Evolutionary conservation across 2,113 vertebrate species (phyloP).

Genomic region (Myxocyprinus asiaticus): DNA sequence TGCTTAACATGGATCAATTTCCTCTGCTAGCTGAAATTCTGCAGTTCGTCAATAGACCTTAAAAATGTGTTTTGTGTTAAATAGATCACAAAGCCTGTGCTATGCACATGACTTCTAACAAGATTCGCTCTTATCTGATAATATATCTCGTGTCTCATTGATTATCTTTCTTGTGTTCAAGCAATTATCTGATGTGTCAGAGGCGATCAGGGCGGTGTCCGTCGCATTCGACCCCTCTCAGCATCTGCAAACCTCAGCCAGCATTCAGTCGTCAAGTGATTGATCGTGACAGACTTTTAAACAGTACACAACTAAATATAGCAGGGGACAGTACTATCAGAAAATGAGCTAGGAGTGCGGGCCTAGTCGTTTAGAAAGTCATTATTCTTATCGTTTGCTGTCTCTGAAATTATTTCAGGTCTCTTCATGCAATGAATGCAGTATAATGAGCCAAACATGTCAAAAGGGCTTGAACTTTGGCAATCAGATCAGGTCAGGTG

Average conservation of each 20-base stretch:
- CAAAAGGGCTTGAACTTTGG: conserved; percentile 70
- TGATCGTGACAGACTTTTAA: conserved; percentile 80
- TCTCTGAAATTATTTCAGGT: conserved; percentile 91
- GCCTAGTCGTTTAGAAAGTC: conserved; percentile 81
- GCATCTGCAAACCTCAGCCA: conserved; percentile 68
- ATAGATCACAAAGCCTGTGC: background rate
- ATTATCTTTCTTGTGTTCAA: conserved; percentile 7
- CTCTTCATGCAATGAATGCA: conserved; percentile 84
- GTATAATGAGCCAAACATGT: conserved; percentile 94
- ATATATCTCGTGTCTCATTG: conserved; percentile 1
- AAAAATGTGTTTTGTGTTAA: conserved; percentile 24
- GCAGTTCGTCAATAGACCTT: conserved; percentile 24
- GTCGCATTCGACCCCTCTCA: background rate
- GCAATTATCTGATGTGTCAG: conserved; percentile 13
- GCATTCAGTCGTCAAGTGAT: conserved; percentile 60
- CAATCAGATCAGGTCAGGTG: conserved; percentile 66
- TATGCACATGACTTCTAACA: conserved; percentile 6
- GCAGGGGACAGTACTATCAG: conserved; percentile 77
- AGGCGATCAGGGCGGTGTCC: background rate
- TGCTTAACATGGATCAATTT: conserved; percentile 11
- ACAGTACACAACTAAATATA: conserved; percentile 84
- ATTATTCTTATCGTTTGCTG: conserved; percentile 83
- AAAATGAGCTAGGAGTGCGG: conserved; percentile 81
- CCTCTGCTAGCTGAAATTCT: background rate
- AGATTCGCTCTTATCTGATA: background rate